Evolutionary conservation across 2,888 invertebrate species (phyloP).

Genomic region (Mylabris sibirica): DNA sequence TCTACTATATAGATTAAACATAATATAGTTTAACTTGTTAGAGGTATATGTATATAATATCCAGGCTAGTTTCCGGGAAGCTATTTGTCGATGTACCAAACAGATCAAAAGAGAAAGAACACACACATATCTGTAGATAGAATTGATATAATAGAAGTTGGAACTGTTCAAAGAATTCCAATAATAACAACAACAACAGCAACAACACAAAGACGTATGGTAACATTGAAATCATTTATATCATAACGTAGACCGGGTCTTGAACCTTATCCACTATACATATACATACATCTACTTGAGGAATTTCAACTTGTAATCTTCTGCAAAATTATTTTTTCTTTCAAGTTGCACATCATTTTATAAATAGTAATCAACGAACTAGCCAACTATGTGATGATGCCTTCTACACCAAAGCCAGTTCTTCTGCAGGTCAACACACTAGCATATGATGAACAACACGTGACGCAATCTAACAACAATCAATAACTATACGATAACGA

Average conservation of each 20-base stretch:
- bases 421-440: conserved; percentile 37
- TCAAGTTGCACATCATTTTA: conserved; percentile 27
- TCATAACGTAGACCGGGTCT: conserved; percentile 27
- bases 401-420: conserved; percentile 34
- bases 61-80: conserved; percentile 29
- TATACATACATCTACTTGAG: conserved; percentile 10
- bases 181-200: conserved; percentile 1
- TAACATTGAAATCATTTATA: conserved; percentile 29
- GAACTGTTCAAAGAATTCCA: conserved; percentile 21
- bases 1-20: conserved; percentile 19
- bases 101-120: conserved; percentile 21
- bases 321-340: conserved; percentile 26
- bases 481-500: conserved; percentile 19
- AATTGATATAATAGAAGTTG: conserved; percentile 9
- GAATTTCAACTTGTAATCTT: conserved; percentile 35
- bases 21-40: conserved; percentile 3
- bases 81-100: conserved; percentile 27
- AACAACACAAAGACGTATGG: conserved; percentile 23
- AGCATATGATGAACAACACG: conserved; percentile 22
- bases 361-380: conserved; percentile 37
- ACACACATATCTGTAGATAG: conserved; percentile 7
- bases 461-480: conserved; percentile 30
- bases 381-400: conserved; percentile 32
- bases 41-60: conserved; percentile 12
- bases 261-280: conserved; percentile 5